Conservation (phyloP, 1,140 invertebrate genomes). For the Brachionus asplanchnoidis region DNA sequence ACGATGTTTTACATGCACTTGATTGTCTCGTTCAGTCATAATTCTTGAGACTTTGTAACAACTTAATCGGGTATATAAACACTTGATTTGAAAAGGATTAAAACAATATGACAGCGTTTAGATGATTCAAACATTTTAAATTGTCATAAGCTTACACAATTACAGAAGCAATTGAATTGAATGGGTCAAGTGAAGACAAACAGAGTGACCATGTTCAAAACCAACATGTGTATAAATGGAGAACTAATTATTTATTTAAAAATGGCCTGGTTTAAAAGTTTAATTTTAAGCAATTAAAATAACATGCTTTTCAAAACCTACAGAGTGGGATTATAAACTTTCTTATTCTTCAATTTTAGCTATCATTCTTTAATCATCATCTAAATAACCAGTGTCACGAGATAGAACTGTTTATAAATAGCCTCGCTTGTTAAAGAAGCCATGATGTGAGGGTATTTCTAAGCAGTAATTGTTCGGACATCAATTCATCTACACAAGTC, state of each 20-base stretch:
- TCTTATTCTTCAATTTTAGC: neutral
- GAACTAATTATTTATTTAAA: neutral
- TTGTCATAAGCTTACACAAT: neutral
- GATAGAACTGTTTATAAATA: constrained; percentile 29
- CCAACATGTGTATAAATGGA: neutral
- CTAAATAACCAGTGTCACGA: neutral
- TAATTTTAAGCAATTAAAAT: neutral
- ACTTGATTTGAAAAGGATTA: neutral
- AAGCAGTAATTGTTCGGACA: constrained; percentile 10
- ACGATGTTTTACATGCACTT: neutral
- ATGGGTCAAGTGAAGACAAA: neutral
- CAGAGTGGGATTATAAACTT: neutral
- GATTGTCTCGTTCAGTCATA: neutral
- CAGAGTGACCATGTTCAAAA: neutral
- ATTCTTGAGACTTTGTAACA: neutral
- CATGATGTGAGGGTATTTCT: neutral
- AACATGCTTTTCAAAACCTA: neutral
- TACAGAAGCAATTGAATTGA: neutral
- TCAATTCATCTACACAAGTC: too few relatives aligned
- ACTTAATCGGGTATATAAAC: neutral
- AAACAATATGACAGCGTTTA: neutral
- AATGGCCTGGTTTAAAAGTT: neutral
- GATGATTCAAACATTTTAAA: neutral
- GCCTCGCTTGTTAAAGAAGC: neutral
- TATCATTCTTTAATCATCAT: neutral